Evolutionary conservation across 2,113 vertebrate species (phyloP), one percentile per base, ranked within the genome.

Genomic region (Aldabrachelys gigantea): DNA sequence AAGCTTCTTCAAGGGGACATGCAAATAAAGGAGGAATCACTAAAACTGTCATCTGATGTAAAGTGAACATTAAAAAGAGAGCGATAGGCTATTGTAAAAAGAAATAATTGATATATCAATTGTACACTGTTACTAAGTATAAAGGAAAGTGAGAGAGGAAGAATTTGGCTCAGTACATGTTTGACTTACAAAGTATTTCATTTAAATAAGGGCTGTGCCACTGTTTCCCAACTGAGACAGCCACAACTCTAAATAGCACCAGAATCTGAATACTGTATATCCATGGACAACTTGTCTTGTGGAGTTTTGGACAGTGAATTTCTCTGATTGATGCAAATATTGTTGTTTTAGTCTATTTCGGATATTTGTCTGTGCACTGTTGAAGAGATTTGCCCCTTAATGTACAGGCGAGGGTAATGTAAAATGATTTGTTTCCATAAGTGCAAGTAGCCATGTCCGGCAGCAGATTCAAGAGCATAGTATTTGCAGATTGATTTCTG

Each of bases 1-100:
- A 96, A 96, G 89, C 95, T 94, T 84, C 89, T 94, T 97, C 92
- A 94, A 94, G 80, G 87, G 92, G 91, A 96, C 95, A 91, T 97
- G 97, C 96, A 96, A 97, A 96, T 97, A 97, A 98, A 95, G 89
- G 91, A 97, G 93, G 92, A 96, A 98, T 95, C 92, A 94, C 94
- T 96, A 95, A 97, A 96, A 89, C 84, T 95, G 91, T 95, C 94
- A 84, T 29, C 95, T 95, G 96, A 82, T 97, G 80, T 78, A 95
- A 83, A 92, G 31, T 0, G 91, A 96, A 94, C 91, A 92, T 97
- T 96, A 95, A 94, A 35, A 94, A 76, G 91, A 92, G 95, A 93
- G 95, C 95, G 92, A 95, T 92, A 52, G 80, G 91, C 96, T 94
- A 85, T 87, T 82, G 80, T 95, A 87, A 94, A 95, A 85, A 89